Conservation (phyloP, 2,888 invertebrate genomes). For the Meghimatium bilineatum region DNA sequence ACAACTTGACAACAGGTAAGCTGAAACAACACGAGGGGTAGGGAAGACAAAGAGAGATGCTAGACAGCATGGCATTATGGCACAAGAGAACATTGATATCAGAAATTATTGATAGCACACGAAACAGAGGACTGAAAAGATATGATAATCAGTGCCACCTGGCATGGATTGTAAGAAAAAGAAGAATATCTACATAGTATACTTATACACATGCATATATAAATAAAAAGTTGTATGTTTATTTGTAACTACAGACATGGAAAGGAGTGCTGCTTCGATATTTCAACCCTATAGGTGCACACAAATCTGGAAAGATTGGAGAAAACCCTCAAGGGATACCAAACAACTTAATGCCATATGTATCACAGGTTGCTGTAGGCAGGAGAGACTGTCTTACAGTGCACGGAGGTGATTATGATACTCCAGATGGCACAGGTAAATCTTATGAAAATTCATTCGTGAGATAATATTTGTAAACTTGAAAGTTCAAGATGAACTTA, state of each 20-base stretch:
- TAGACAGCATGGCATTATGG: too few species aligned
- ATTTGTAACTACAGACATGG: constrained; percentile 84
- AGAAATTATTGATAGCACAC: too few species aligned
- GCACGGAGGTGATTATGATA: constrained; percentile 94
- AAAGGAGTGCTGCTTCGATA: constrained; percentile 94
- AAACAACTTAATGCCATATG: constrained; percentile 96
- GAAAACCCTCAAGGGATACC: constrained; percentile 97
- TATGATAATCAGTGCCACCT: too few species aligned
- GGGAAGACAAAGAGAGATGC: too few species aligned
- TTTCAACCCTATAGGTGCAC: constrained; percentile 97
- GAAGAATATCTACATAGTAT: too few species aligned
- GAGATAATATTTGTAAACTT: background rate
- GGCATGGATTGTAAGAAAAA: too few species aligned
- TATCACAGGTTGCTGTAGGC: constrained; percentile 93
- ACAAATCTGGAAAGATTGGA: constrained; percentile 93
- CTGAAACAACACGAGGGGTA: too few species aligned
- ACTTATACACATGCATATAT: too few species aligned
- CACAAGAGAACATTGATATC: too few species aligned
- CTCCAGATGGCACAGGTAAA: constrained; percentile 91
- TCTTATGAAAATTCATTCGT: background rate
- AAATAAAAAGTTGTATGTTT: too few species aligned
- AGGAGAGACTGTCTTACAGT: constrained; percentile 89
- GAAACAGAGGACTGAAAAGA: too few species aligned
- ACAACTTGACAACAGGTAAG: too few species aligned
- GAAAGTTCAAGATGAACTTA: background rate